Evolutionary conservation across 1,140 invertebrate genomes (phyloP).

Genomic region (Idris sp.): DNA sequence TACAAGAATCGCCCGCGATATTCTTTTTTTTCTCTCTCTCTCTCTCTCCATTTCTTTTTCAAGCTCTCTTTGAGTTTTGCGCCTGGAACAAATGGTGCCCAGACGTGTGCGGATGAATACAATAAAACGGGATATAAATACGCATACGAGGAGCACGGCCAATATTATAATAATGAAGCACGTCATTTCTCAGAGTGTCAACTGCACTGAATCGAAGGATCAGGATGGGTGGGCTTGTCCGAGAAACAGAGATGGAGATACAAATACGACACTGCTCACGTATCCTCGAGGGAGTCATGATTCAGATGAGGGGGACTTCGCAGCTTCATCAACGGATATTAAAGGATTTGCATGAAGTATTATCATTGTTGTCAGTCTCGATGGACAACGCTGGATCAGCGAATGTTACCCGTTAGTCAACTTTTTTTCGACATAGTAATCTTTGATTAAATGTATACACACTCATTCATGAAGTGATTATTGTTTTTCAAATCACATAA

Average conservation of each 20-base stretch:
- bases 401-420: slow-evolving; percentile 15
- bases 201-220: slow-evolving; percentile 75
- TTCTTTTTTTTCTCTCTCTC: too few relatives aligned
- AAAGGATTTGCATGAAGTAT: slow-evolving; percentile 78
- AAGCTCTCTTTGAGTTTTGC: slow-evolving; percentile 54
- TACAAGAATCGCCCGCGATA: slow-evolving; percentile 53
- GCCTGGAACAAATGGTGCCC: slow-evolving; percentile 68
- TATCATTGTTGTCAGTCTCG: slow-evolving; percentile 71
- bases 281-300: slow-evolving; percentile 72
- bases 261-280: slow-evolving; percentile 64
- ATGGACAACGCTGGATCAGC: slow-evolving; percentile 39
- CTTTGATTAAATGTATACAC: slow-evolving; percentile 27
- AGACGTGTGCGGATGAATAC: slow-evolving; percentile 70
- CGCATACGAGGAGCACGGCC: slow-evolving; percentile 51
- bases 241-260: slow-evolving; percentile 53
- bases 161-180: slow-evolving; percentile 74
- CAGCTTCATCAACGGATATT: slow-evolving; percentile 77
- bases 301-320: slow-evolving; percentile 57
- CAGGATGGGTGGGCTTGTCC: slow-evolving; percentile 68
- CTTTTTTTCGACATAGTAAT: slow-evolving; percentile 25
- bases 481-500: too few relatives aligned
- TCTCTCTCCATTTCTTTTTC: slow-evolving; percentile 47
- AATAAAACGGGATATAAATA: slow-evolving; percentile 67
- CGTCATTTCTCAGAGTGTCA: slow-evolving; percentile 78
- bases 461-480: neutral